phyloP scores from a whole-genome alignment of 2,113 vertebrate species.

The Archilochus colubris region DNA sequence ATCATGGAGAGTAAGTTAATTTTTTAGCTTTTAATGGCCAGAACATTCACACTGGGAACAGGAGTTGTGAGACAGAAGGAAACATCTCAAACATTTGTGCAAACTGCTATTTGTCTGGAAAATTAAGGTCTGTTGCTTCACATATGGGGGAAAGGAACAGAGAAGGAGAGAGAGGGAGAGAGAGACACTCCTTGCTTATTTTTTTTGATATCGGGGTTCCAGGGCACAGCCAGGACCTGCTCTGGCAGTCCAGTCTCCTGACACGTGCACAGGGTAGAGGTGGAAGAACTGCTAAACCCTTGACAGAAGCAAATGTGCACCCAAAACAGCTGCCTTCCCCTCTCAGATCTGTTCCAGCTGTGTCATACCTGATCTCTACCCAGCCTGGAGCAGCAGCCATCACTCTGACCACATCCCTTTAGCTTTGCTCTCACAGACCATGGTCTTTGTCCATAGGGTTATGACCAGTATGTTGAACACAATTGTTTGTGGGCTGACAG shows the following conservation, averaged over 20 bases:
- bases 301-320: not conserved
- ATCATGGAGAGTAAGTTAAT: not conserved
- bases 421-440: not conserved
- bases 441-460: not conserved
- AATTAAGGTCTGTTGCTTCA: not conserved
- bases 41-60: not conserved
- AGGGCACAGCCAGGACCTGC: not conserved
- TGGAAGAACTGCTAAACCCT: not conserved
- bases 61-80: not conserved
- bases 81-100: not conserved
- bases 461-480: not conserved
- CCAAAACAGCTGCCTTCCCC: not conserved
- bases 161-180: not conserved
- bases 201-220: not conserved
- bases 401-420: not conserved
- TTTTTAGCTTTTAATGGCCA: not conserved
- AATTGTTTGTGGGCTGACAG: fast-evolving
- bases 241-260: not conserved
- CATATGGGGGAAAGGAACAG: not conserved
- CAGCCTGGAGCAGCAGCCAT: not conserved
- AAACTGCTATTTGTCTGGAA: not conserved
- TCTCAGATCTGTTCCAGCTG: not conserved
- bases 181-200: not conserved
- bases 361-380: not conserved
- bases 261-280: not conserved